Percentiles rank a stretch among this genome's conserved stretches.
phyloP scores from a whole-genome alignment of 2,113 vertebrate genomes.

The Lamprotornis superbus region DNA sequence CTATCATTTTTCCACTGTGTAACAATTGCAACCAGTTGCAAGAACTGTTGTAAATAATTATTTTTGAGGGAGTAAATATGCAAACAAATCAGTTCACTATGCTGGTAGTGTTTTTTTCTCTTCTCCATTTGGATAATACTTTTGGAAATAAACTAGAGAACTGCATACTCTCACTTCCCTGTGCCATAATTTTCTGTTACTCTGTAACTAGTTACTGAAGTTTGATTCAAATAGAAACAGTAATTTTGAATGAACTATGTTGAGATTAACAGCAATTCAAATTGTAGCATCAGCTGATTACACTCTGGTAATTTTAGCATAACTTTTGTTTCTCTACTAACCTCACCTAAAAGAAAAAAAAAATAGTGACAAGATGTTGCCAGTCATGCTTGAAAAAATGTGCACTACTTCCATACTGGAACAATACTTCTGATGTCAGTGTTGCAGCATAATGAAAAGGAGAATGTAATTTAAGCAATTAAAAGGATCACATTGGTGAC shows the following conservation, averaged over 20 bases:
- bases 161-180: background rate
- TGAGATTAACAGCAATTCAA: background rate
- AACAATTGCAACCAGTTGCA: background rate
- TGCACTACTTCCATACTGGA: background rate
- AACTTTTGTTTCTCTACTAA: background rate
- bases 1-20: background rate
- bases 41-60: background rate
- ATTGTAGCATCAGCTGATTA: background rate
- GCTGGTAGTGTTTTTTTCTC: background rate
- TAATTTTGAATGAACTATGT: background rate
- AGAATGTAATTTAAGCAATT: background rate
- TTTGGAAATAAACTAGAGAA: conserved; percentile 13
- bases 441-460: background rate
- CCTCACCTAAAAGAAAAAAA: background rate
- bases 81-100: background rate
- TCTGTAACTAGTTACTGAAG: background rate
- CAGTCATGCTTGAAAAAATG: background rate
- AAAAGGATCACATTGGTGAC: background rate
- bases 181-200: background rate
- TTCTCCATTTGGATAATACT: background rate
- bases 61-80: background rate
- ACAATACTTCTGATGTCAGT: background rate
- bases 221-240: background rate
- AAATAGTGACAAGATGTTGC: background rate
- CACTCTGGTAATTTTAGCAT: background rate